Base-by-base conservation (phyloP, 2,797 vertebrate species). In the Myotis myotis region DNA sequence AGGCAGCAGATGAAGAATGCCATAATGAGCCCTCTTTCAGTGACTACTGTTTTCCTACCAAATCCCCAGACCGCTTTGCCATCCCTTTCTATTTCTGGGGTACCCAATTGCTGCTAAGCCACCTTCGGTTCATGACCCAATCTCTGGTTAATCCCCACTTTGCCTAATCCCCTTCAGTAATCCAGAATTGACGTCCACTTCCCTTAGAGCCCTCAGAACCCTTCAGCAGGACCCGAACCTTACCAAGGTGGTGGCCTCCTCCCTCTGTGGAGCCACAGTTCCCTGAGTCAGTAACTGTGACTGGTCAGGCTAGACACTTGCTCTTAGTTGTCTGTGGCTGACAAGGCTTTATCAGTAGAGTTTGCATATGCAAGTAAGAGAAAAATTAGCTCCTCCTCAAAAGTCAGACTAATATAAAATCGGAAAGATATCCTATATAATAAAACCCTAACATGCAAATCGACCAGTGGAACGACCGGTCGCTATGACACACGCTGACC, bases 321-420 rank as follows among this genome's bases (percentile, higher is more conserved):
- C 38, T 30, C 20, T 49, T 74, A 49, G 25, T 30, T 79, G 57
- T 23, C 79, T 19, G 16, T 41, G 57, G 72, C 66, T 62, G 13
- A 88, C 71, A 53, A 33, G 33, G 7, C 16, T 92, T 74, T 51
- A 66, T 47, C 55, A 74, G 12, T 28, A 68, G n/a, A 74, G 38
- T 55, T 55, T 33, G 55, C 23, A 49, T 55, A 28, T 41, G 7
- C 12, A 95, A 47, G 19, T 68, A 57, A 95, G 16, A 70, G 70
- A 76, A 84, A 83, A 83, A 30, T 8, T 20, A n/a, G 47, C 55
- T 72, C n/a, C 33, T 57, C 33, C 33, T 53, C 64, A n/a, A 55
- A 72, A 80, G 72, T 85, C n/a, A 80, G 74, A 92, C 66, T 78
- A 64, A 57, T 33, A 81, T 62, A 57, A 79, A 93, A 89, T 68